Conservation (phyloP, 2,888 invertebrate species). For the Idaea dimidiata region DNA sequence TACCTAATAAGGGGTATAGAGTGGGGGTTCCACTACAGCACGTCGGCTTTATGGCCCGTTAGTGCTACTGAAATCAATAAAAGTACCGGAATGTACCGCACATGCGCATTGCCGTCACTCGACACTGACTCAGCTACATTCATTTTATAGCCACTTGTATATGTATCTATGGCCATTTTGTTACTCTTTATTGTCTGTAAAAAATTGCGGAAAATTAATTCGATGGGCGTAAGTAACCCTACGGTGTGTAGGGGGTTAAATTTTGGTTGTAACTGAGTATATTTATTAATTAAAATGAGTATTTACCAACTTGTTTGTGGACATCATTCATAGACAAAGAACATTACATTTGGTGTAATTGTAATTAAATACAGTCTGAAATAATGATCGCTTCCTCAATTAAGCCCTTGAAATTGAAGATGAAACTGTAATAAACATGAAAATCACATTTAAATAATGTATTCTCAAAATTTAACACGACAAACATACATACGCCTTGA, state of each 20-base stretch:
- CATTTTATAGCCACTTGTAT: slow-evolving; percentile 80
- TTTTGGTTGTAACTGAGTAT: slow-evolving; percentile 28
- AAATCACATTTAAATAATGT: slow-evolving; percentile 35
- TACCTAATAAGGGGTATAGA: slow-evolving; percentile 76
- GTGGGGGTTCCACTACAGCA: slow-evolving; percentile 72
- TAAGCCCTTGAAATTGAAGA: slow-evolving; percentile 9
- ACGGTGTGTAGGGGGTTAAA: slow-evolving; percentile 43
- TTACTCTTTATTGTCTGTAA: slow-evolving; percentile 70
- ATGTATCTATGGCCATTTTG: slow-evolving; percentile 77
- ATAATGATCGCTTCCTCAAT: slow-evolving; percentile 9
- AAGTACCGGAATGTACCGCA: slow-evolving; percentile 82
- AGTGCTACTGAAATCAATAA: slow-evolving; percentile 87
- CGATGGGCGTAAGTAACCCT: slow-evolving; percentile 50
- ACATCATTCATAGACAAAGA: neutral
- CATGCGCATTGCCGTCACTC: slow-evolving; percentile 70
- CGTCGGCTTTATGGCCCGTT: slow-evolving; percentile 81
- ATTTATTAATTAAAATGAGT: neutral
- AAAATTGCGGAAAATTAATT: slow-evolving; percentile 65
- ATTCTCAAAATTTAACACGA: slow-evolving; percentile 40
- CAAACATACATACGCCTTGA: slow-evolving; percentile 33
- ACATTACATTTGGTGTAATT: neutral
- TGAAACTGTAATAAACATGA: slow-evolving; percentile 36
- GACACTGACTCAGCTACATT: slow-evolving; percentile 78
- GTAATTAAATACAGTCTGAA: neutral
- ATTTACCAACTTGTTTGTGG: neutral